Evolutionary conservation across 37 sponge, comb jelly and placozoan genomes (phyloP), one percentile per base, ranked within the genome.

Genomic region (Haliclona indistincta): DNA sequence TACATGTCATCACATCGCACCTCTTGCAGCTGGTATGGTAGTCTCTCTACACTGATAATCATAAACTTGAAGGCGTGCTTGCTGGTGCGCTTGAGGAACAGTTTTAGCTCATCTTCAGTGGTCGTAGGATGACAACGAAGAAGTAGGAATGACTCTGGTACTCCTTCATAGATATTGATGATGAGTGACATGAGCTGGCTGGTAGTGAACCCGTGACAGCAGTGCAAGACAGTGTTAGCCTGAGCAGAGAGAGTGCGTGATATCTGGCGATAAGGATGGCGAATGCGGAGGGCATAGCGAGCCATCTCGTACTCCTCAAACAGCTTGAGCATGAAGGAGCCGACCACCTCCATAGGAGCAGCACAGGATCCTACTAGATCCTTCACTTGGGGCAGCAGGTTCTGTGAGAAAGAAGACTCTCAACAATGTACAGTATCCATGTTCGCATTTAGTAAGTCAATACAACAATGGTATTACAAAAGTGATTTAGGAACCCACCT

Each of bases 11-110:
- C 15, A 15, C 15, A 15, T n/a, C 30, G 15, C 17, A 86, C 88
- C 74, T 88, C 88, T 32, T 88, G 88, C n/a, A 88, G 64, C 29
- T 88, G 70, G 34, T 71, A 76, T 41, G 88, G 62, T 0, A 88
- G 68, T 29, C 34, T 61, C 49, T 88, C 76, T 2, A 88, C 74
- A 42, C 81, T 77, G 23, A 88, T 45, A 7, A 88, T 47, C 7
- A 81, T 54, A 38, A 41, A 88, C 64, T 73, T 71, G 70, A 76
- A 76, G 2, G 84, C 2, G 38, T 44, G 56, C 33, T 68, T 39
- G 5, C 33, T 1, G 35, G 47, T 40, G 6, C 80, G 67, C 5
- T 56, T 43, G 25, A 74, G 63, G 56, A 82, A 82, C 44, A 82
- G 74, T 25, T 35, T 38, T 29, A 82, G 74, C 38, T 82, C 82